phyloP scores from a whole-genome alignment of 1,140 invertebrate genomes.

The Drosophila miranda region DNA sequence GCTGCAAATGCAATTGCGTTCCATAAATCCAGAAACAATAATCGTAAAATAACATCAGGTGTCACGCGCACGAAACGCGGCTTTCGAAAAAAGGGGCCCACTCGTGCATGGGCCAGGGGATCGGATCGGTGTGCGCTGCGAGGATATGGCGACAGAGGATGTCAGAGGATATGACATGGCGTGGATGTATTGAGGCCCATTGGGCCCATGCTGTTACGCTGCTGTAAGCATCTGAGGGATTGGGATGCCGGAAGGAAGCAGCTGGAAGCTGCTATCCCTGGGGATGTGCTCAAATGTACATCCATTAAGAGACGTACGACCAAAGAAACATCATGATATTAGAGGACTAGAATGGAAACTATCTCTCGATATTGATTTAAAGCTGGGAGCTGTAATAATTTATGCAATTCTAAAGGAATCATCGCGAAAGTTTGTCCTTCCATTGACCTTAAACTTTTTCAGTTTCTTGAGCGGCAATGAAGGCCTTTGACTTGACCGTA shows the following conservation, averaged over 20 bases:
- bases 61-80: conserved; percentile 68
- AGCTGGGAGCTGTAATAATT: too few relatives aligned
- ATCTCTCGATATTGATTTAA: too few relatives aligned
- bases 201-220: conserved; percentile 25
- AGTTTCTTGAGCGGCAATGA: too few relatives aligned
- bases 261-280: conserved; percentile 1
- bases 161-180: conserved; percentile 5
- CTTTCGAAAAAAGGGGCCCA: conserved; percentile 31
- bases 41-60: conserved; percentile 80
- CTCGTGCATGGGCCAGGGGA: conserved; percentile 9
- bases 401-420: too few relatives aligned
- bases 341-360: too few relatives aligned
- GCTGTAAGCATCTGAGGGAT: conserved; percentile 31
- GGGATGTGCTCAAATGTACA: too few relatives aligned
- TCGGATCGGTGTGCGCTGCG: conserved; percentile 2
- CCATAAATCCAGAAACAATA: conserved; percentile 80
- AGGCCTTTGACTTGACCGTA: too few relatives aligned
- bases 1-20: conserved; percentile 72
- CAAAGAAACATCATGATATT: too few relatives aligned
- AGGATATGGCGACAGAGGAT: conserved; percentile 28
- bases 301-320: too few relatives aligned
- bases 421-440: too few relatives aligned
- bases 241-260: conserved; percentile 4
- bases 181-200: conserved; percentile 19
- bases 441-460: too few relatives aligned